phyloP scores from a whole-genome alignment of 1,140 invertebrate genomes.

The Drosophila mojavensis region DNA sequence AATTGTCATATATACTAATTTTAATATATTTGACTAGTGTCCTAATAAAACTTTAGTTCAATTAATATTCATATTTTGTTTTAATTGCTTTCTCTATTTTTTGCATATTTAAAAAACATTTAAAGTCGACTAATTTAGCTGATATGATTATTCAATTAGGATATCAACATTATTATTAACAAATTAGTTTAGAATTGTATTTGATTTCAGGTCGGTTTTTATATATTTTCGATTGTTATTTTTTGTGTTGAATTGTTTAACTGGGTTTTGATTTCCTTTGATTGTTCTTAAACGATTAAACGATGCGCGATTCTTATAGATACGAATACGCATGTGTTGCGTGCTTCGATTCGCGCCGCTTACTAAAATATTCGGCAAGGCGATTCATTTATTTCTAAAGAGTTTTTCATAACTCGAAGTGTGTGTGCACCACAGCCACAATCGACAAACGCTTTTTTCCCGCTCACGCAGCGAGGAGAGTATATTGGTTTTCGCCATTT shows the following conservation, averaged over 20 bases:
- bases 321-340: conserved; percentile 45
- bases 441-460: conserved; percentile 30
- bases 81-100: too few relatives aligned
- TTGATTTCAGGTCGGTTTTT: neutral
- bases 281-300: neutral
- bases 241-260: conserved; percentile 11
- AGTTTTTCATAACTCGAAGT: conserved; percentile 46
- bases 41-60: too few relatives aligned
- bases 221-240: neutral
- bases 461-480: too few relatives aligned
- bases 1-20: too few relatives aligned
- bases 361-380: conserved; percentile 54
- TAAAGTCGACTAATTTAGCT: neutral
- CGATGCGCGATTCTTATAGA: conserved; percentile 14
- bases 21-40: too few relatives aligned
- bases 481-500: too few relatives aligned
- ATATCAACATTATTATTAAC: neutral
- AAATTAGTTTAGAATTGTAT: neutral
- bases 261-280: conserved; percentile 11
- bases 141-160: neutral
- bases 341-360: conserved; percentile 47
- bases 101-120: neutral
- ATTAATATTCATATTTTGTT: neutral
- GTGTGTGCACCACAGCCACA: conserved; percentile 32
- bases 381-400: conserved; percentile 57